These are phyloP conservation scores for Amblyornis subalaris DNA, from an alignment of 2,113 vertebrate species.

Conservation along the genomic window DNA sequence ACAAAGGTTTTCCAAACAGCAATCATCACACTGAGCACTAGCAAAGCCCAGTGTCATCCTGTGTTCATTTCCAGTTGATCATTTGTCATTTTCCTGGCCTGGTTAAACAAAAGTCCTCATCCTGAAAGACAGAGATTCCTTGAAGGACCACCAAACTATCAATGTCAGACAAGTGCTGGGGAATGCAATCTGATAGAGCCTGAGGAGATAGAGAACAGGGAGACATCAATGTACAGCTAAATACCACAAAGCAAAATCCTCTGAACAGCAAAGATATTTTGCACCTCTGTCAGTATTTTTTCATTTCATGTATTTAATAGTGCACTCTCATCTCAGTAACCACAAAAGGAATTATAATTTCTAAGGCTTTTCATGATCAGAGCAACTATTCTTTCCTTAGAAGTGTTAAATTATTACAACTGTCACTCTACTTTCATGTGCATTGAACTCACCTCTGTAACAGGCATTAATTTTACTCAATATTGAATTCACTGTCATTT, in stretches of 20 bases:
- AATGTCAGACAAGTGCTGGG: background rate
- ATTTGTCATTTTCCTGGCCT: background rate
- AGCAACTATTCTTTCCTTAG: background rate
- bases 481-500: slow-evolving; percentile 32
- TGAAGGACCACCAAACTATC: background rate
- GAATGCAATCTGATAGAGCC: background rate
- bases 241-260: background rate
- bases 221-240: background rate
- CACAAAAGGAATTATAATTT: slow-evolving; percentile 18
- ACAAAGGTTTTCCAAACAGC: background rate
- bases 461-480: slow-evolving; percentile 14
- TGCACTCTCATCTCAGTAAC: background rate
- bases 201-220: background rate
- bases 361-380: slow-evolving; percentile 35
- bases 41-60: background rate
- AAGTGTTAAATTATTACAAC: slow-evolving; percentile 22
- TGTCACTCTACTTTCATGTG: background rate
- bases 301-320: background rate
- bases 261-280: background rate
- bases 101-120: background rate
- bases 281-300: background rate
- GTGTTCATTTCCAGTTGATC: background rate
- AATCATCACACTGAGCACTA: background rate
- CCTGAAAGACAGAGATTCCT: background rate
- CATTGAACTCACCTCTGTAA: background rate